Evolutionary conservation across 1,140 invertebrate species (phyloP), one percentile per base, ranked within the genome.

Genomic region (Brachionus asplanchnoidis): DNA sequence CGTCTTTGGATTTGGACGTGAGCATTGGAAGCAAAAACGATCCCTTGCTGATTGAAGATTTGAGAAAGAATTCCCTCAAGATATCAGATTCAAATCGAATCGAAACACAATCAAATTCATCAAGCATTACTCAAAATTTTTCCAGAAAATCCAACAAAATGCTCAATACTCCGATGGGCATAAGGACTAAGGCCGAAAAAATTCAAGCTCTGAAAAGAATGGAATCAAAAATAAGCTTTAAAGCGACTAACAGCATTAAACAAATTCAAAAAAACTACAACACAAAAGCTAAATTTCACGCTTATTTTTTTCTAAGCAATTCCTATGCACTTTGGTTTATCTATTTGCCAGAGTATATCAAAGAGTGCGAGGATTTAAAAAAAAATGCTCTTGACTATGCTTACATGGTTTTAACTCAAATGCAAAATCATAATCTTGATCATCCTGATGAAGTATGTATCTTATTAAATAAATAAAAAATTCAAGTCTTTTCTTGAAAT

Each of bases 311-410:
- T 6, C 86, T 92, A 17, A 89, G 90, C 85, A 91, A 91, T 87
- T 89, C 89, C 87, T 92, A 89, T 89, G 97, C 96, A 84, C 91
- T 99, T n/a, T 99, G 98, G 93, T 99, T 99, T 90, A 93, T 98
- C 86, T 94, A 97, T 88, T 91, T 99, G 85, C 95, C 96, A 9
- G 93, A 95, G 73, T 93, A 92, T 87, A 91, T 94, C 83, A 91
- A 90, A 60, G 89, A 90, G 82, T 87, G 85, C 65, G 87, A 85
- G 36, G 92, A 91, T 79, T 93, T 94, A 88, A 93, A 94, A 86
- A 92, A 93, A 82, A 93, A 94, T 5, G 93, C 95, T 9, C 89
- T 98, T 50, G 92, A 94, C 65, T 92, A 93, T 73, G 95, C 96
- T 3, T 97, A 95, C 88, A 94, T 96, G 87, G 91, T 97, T 11